These are phyloP conservation scores for Heteronetta atricapilla DNA, from an alignment of 2,113 vertebrate species.

Conservation along the genomic window DNA sequence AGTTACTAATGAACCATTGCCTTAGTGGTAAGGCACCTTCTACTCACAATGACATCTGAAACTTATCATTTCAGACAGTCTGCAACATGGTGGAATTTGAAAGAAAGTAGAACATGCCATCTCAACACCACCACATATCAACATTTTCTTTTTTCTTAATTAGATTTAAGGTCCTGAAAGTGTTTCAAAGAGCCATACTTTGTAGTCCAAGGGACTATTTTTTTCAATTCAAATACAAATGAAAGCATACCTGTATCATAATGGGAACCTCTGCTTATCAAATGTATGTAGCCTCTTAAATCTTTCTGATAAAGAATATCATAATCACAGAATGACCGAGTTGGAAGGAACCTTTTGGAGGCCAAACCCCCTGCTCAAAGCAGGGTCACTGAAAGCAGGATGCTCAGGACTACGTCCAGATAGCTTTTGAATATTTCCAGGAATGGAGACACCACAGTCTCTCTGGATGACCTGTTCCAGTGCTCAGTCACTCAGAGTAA, in stretches of 20 bases:
- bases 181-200: not conserved
- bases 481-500: not conserved
- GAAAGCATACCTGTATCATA: not conserved
- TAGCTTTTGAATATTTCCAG: no score
- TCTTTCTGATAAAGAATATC: no score
- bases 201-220: not conserved
- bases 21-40: rapidly evolving
- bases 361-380: no score
- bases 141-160: no score
- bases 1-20: not conserved
- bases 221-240: not conserved
- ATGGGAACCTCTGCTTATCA: not conserved
- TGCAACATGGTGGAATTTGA: not conserved
- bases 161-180: not conserved
- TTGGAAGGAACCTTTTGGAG: no score
- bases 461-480: not conserved
- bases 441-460: no score
- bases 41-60: not conserved
- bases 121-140: no score
- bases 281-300: not conserved
- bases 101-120: not conserved
- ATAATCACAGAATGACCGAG: no score
- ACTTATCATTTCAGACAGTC: not conserved
- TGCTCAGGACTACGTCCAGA: no score
- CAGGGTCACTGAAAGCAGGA: no score